Conservation (phyloP, 1,140 invertebrate species). For the Aporrectodea caliginosa region DNA sequence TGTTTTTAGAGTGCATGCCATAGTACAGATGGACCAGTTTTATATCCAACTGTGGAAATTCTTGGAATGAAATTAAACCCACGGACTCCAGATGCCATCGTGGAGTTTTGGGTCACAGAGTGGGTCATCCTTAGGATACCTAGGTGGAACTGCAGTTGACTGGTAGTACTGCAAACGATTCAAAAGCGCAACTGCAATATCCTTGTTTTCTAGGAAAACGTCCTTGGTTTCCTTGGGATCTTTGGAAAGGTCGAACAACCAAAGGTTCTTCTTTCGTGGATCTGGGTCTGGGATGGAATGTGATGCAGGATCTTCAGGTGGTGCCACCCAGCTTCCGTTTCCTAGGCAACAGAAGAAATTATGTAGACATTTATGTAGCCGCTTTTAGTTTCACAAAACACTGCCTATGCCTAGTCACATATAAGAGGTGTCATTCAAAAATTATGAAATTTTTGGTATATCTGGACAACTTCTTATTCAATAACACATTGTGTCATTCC, state of each 20-base stretch:
- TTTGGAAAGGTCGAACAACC: slow-evolving; percentile 32
- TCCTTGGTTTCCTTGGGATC: slow-evolving; percentile 31
- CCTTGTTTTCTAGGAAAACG: slow-evolving; percentile 22
- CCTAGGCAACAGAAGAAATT: slow-evolving; percentile 5
- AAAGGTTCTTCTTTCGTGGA: slow-evolving; percentile 25
- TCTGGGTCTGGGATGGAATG: slow-evolving; percentile 11
- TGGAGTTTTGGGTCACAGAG: slow-evolving; percentile 29
- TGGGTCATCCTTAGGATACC: slow-evolving; percentile 24
- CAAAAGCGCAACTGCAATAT: slow-evolving; percentile 27
- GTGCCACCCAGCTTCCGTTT: slow-evolving; percentile 26
- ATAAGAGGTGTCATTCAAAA: too few relatives aligned
- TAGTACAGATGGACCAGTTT: too few relatives aligned
- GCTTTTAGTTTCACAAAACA: too few relatives aligned
- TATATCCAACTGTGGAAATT: too few relatives aligned
- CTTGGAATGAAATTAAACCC: too few relatives aligned
- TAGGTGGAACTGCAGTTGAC: slow-evolving; percentile 30
- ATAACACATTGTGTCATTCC: too few relatives aligned
- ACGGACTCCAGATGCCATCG: slow-evolving; percentile 34
- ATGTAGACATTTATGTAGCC: background rate
- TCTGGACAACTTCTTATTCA: too few relatives aligned
- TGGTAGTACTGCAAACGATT: slow-evolving; percentile 32
- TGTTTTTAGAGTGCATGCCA: too few relatives aligned
- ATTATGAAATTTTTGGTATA: too few relatives aligned
- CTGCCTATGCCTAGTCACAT: too few relatives aligned
- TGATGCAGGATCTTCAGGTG: slow-evolving; percentile 6